Conservation (phyloP, 1,140 invertebrate species). For the Camponotus vicinus region DNA sequence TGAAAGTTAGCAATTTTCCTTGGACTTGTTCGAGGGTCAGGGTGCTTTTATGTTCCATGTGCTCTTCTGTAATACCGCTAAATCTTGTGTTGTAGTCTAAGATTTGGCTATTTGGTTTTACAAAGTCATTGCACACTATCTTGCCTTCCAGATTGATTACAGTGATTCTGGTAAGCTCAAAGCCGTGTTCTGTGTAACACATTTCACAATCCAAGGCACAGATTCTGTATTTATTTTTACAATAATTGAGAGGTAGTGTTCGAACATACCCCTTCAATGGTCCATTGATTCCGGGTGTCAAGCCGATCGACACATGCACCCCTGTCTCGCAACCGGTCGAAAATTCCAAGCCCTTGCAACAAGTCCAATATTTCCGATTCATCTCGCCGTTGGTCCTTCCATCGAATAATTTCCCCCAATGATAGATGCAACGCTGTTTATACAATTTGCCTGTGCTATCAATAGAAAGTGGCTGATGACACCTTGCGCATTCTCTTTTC, state of each 20-base stretch:
- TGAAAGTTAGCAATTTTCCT: slow-evolving; percentile 92
- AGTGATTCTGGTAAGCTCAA: slow-evolving; percentile 94
- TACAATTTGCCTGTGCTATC: slow-evolving; percentile 87
- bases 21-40: slow-evolving; percentile 94
- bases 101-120: slow-evolving; percentile 90
- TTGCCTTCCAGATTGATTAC: slow-evolving; percentile 91
- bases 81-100: slow-evolving; percentile 96
- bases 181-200: slow-evolving; percentile 93
- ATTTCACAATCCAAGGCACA: slow-evolving; percentile 96
- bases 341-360: too few species aligned
- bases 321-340: too few species aligned
- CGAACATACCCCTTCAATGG: slow-evolving; percentile 89
- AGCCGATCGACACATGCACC: slow-evolving; percentile 91
- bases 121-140: slow-evolving; percentile 92
- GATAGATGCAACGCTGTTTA: too few species aligned
- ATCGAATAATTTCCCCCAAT: too few species aligned
- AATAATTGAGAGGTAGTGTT: slow-evolving; percentile 83
- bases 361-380: too few species aligned
- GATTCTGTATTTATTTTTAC: slow-evolving; percentile 67
- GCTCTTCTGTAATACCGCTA: slow-evolving; percentile 92
- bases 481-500: slow-evolving; percentile 91
- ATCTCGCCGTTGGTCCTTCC: too few species aligned
- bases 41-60: slow-evolving; percentile 86
- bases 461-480: slow-evolving; percentile 90
- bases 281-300: slow-evolving; percentile 89